phyloP scores from a whole-genome alignment of 2,888 invertebrate species.

The Ganaspis brasiliensis region DNA sequence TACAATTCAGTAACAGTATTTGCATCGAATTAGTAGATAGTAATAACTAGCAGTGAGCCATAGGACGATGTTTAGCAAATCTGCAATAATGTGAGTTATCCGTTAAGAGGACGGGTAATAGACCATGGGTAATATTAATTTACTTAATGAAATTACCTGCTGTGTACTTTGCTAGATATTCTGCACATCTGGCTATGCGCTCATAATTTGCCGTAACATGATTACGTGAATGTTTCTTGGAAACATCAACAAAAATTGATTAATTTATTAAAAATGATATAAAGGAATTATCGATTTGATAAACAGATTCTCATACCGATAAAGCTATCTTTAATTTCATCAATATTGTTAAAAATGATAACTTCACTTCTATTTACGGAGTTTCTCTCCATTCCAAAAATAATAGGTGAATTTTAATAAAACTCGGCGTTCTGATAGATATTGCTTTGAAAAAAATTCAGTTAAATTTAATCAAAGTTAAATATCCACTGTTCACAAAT shows the following conservation, averaged over 20 bases:
- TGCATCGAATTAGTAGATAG: slow-evolving; percentile 7
- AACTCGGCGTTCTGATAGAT: too few relatives aligned
- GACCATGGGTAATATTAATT: slow-evolving; percentile 58
- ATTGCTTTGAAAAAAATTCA: too few relatives aligned
- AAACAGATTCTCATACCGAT: neutral
- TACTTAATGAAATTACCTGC: slow-evolving; percentile 62
- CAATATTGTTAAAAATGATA: neutral
- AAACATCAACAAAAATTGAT: slow-evolving; percentile 5
- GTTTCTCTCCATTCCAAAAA: neutral
- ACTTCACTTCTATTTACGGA: too few relatives aligned
- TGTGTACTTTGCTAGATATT: slow-evolving; percentile 60
- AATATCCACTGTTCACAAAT: too few relatives aligned
- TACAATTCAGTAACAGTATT: neutral
- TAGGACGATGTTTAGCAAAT: slow-evolving; percentile 37
- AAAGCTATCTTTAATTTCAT: slow-evolving; percentile 7
- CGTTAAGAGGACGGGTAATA: slow-evolving; percentile 56
- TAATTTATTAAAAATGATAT: too few relatives aligned
- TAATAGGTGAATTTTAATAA: too few relatives aligned
- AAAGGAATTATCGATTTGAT: slow-evolving; percentile 3
- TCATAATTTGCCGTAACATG: slow-evolving; percentile 62
- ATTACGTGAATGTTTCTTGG: slow-evolving; percentile 47
- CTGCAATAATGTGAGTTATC: slow-evolving; percentile 52
- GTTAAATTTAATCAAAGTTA: too few relatives aligned
- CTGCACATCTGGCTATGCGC: slow-evolving; percentile 44
- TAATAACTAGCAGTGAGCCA: slow-evolving; percentile 20